These are phyloP conservation scores for Sparidentex hasta DNA, from an alignment of 2,797 vertebrate species.

Conservation along the genomic window DNA sequence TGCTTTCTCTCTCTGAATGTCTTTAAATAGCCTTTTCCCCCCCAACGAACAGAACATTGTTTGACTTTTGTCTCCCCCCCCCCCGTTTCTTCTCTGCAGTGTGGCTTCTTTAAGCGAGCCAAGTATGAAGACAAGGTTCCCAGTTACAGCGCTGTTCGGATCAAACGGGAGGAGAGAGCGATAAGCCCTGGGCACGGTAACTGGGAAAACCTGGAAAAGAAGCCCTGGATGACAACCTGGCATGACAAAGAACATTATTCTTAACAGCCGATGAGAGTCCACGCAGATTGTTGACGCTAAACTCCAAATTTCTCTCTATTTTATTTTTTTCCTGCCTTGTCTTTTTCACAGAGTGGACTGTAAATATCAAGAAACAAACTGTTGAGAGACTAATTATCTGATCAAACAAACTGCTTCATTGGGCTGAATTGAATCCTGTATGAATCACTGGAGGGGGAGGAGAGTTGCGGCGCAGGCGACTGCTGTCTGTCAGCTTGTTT, in stretches of 20 bases:
- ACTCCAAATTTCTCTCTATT: conserved; percentile 38
- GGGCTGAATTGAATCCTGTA: conserved; percentile 36
- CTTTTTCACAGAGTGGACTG: conserved; percentile 62
- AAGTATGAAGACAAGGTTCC: conserved; percentile 94
- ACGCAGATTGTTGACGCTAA: conserved; percentile 30
- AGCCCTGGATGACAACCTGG: conserved; percentile 96
- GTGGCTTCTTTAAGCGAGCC: conserved; percentile 94
- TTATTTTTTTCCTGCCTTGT: conserved; percentile 15
- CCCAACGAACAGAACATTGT: not conserved
- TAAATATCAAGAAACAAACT: conserved; percentile 50
- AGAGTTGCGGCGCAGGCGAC: conserved; percentile 38
- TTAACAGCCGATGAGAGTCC: conserved; percentile 70
- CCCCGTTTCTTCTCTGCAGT: conserved; percentile 79
- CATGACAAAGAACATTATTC: conserved; percentile 88
- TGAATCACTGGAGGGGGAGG: conserved; percentile 61
- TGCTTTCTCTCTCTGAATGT: conserved; percentile 27
- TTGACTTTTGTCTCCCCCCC: not conserved
- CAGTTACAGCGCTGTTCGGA: conserved; percentile 94
- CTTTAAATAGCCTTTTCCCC: conserved; percentile 17
- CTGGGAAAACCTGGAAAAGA: conserved; percentile 87
- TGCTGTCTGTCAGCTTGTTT: conserved; percentile 46
- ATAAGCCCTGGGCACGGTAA: conserved; percentile 82
- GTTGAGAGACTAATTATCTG: conserved; percentile 19
- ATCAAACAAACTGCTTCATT: conserved; percentile 37
- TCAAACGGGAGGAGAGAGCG: conserved; percentile 91